These are phyloP conservation scores for Chaenodraco wilsoni DNA, from an alignment of 2,797 vertebrate genomes.

Conservation along the genomic window DNA sequence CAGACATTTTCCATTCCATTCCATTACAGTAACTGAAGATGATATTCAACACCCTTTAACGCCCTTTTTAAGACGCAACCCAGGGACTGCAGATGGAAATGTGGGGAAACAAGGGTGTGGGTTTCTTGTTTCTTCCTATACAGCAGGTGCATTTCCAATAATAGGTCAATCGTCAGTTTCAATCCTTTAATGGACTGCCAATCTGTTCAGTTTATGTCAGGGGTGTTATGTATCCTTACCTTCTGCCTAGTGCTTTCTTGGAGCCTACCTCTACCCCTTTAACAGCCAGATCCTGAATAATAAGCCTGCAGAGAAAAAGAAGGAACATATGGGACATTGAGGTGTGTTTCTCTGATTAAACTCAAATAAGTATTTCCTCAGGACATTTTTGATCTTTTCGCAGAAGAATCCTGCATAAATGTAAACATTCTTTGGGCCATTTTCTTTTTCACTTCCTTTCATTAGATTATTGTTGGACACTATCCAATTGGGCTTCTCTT, in stretches of 20 bases:
- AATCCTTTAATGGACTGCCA: conserved; percentile 15
- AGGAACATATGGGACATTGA: conserved; percentile 6
- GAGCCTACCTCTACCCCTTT: not conserved
- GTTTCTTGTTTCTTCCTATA: conserved; percentile 1
- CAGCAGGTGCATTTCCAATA: not conserved
- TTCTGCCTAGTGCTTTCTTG: conserved; percentile 14
- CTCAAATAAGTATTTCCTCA: not conserved
- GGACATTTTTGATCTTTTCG: too few relatives aligned
- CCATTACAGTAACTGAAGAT: too few relatives aligned
- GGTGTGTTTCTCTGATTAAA: conserved; percentile 2
- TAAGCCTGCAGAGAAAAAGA: conserved; percentile 20
- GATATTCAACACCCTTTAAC: too few relatives aligned
- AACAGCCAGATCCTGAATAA: conserved; percentile 15
- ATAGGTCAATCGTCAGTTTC: not conserved
- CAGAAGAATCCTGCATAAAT: too few relatives aligned
- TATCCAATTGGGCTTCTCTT: not conserved
- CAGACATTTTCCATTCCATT: too few relatives aligned
- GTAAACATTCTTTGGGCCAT: not conserved
- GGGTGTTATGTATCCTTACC: conserved; percentile 7
- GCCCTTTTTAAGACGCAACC: too few relatives aligned
- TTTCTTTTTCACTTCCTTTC: not conserved
- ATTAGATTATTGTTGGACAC: not conserved
- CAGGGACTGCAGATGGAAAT: too few relatives aligned
- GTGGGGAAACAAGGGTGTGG: too few relatives aligned
- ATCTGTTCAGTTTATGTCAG: conserved; percentile 14